Evolutionary conservation across 2,888 invertebrate species (phyloP), one percentile per base, ranked within the genome.

Genomic region (Himalopsyche tibetana): DNA sequence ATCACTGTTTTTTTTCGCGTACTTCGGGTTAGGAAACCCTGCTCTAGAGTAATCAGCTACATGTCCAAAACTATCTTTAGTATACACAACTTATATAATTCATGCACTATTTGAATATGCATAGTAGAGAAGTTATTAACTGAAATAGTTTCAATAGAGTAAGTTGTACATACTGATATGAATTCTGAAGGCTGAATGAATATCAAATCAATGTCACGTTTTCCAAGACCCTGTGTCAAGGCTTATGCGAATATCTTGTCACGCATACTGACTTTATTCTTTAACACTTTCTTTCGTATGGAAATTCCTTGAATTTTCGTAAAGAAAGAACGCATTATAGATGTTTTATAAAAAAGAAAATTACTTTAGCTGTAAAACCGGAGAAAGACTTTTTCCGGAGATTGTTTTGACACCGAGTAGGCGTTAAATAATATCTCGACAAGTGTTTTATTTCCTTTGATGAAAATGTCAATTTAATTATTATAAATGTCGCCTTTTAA

Each of bases 221-320:
- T 19, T 63, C 28, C 19, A 19, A 63, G 19, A 63, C 63, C 19
- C 8, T 19, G 63, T 63, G 63, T 19, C 19, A 19, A 28, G 8
- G 63, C 63, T 28, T 63, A 63, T 63, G 28, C 19, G 63, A 63
- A 63, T 63, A 63, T 63, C n/a, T 63, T 63, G 63, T 63, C 63
- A n/a, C 63, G 28, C 28, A 63, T 9, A 19, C 19, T 63, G 9
- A 63, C 56, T n/a, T 56, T 56, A 56, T 56, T 56, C 56, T n/a
- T 4, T 56, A n/a, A n/a, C 56, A 56, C 19, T 19, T 63, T 63
- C 63, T 63, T 63, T 63, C 28, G 63, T 63, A 63, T 63, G 63
- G n/a, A 63, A 63, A 63, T 63, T 63, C 63, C 63, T 19, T 28
- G 63, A 28, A 63, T 63, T 63, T 63, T 63, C 19, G 63, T 19